Conservation (phyloP, 1,140 invertebrate genomes). For the Plectrocnemia conspersa region DNA sequence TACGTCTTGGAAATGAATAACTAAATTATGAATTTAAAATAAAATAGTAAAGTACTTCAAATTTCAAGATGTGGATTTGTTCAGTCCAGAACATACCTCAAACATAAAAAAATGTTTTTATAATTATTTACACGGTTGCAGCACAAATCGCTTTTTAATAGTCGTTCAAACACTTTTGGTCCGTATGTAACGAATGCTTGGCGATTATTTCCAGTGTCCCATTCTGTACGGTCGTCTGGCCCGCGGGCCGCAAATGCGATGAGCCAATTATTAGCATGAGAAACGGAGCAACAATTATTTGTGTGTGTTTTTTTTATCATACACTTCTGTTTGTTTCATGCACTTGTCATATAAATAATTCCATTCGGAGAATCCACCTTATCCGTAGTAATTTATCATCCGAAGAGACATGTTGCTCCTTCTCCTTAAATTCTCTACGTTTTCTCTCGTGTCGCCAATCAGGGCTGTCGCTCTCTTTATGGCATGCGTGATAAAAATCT, state of each 20-base stretch:
- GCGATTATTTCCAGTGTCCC: conserved; percentile 13
- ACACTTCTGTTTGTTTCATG: conserved; percentile 1
- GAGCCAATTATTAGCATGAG: conserved; percentile 25
- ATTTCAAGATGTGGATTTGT: too few relatives aligned
- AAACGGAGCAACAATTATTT: conserved; percentile 23
- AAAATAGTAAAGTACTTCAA: too few relatives aligned
- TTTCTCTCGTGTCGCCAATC: conserved; percentile 12
- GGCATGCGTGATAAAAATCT: too few relatives aligned
- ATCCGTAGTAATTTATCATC: conserved; percentile 26
- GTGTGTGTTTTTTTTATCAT: conserved; percentile 7
- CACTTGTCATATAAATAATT: conserved; percentile 23
- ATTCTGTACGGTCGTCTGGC: conserved; percentile 6
- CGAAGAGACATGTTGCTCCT: conserved; percentile 21
- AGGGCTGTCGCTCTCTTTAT: background rate
- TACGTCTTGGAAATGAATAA: too few relatives aligned
- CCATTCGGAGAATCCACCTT: background rate
- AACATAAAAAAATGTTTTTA: too few relatives aligned
- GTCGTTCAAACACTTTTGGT: conserved; percentile 13
- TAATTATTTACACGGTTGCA: conserved; percentile 3
- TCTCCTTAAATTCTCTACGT: conserved; percentile 23
- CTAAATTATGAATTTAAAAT: too few relatives aligned
- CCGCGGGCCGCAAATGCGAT: background rate
- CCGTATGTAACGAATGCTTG: background rate
- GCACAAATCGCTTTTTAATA: conserved; percentile 21
- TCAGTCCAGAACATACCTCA: too few relatives aligned